Evolutionary conservation across 2,113 vertebrate genomes (phyloP).

Genomic region (Dermatemys mawii): DNA sequence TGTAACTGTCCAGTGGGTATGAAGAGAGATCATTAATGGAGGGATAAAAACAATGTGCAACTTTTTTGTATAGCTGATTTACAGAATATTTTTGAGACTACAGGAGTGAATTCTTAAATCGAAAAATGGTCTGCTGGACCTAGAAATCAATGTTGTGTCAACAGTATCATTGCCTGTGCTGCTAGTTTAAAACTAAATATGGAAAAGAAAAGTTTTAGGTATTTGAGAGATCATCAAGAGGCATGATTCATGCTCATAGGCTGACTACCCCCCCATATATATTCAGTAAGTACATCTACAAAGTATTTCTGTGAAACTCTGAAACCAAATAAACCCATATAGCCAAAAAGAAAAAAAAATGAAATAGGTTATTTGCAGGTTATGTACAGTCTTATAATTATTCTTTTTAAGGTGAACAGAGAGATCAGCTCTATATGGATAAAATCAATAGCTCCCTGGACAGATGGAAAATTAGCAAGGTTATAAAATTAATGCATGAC

Average conservation of each 20-base stretch:
- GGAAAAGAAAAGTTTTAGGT: background rate
- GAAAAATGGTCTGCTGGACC: background rate
- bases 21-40: background rate
- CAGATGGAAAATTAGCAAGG: background rate
- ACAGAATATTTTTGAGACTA: background rate
- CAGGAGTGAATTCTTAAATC: background rate
- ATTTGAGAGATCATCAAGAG: background rate
- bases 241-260: background rate
- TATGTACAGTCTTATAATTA: background rate
- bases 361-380: background rate
- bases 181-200: background rate
- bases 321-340: background rate
- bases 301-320: background rate
- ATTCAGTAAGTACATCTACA: background rate
- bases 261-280: background rate
- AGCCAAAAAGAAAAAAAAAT: background rate
- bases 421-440: background rate
- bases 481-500: accelerated
- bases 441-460: background rate
- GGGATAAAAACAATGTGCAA: background rate
- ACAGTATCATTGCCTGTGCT: background rate
- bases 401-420: background rate
- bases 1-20: too few species aligned
- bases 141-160: background rate
- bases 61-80: background rate